Percentiles rank a stretch among this genome's conserved stretches.
phyloP scores from a whole-genome alignment of 2,113 vertebrate genomes.

The Platycercus adscitus region DNA sequence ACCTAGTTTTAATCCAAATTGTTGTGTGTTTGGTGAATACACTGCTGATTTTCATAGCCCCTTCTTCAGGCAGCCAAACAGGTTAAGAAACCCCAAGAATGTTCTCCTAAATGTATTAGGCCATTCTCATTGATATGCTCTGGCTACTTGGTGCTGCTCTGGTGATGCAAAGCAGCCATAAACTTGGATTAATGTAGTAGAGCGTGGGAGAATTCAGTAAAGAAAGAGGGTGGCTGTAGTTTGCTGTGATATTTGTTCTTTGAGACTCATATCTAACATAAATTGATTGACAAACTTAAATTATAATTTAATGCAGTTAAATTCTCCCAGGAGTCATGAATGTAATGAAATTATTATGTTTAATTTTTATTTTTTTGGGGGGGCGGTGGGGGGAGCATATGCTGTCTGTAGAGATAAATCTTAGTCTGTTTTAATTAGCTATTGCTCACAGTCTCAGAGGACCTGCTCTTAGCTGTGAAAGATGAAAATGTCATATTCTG shows the following conservation, averaged over 20 bases:
- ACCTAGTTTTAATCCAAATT: not conserved
- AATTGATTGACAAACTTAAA: not conserved
- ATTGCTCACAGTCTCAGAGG: not conserved
- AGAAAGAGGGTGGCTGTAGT: not conserved
- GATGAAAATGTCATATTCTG: not conserved
- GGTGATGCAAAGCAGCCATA: conserved; percentile 9
- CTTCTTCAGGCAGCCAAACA: not conserved
- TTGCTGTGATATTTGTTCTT: not conserved
- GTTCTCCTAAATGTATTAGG: not conserved
- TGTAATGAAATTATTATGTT: not conserved
- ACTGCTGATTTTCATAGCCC: not conserved
- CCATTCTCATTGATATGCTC: not conserved
- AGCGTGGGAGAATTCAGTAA: not conserved
- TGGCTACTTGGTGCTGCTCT: not conserved
- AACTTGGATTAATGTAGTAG: not conserved
- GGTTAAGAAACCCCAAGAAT: conserved; percentile 36
- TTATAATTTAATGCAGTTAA: not conserved
- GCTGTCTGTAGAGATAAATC: not conserved
- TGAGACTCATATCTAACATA: not conserved
- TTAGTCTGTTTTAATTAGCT: not conserved
- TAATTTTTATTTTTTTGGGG: not conserved
- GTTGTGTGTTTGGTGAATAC: not conserved
- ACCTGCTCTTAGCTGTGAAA: not conserved
- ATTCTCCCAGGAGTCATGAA: not conserved
- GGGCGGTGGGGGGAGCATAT: not conserved